Evolutionary conservation across 2,113 vertebrate species (phyloP), one percentile per base, ranked within the genome.

Genomic region (Amia ocellicauda): DNA sequence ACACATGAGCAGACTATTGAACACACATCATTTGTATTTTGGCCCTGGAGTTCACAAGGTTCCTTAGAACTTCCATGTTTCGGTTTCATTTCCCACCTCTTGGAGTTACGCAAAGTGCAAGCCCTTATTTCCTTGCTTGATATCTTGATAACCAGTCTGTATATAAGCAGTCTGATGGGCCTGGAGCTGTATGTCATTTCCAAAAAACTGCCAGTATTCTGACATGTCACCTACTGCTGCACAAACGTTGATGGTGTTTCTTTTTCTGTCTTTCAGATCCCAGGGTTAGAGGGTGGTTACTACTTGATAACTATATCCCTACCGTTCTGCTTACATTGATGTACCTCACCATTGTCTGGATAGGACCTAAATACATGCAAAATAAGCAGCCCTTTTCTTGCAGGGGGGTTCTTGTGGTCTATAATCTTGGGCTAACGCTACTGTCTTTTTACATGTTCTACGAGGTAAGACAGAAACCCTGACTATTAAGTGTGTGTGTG

Each of bases 381-480:
- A 88, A 90, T 58, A 90, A 85, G 68, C 88, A 89, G 36, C 89
- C 97, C 0, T 88, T 90, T 73, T 92, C 93, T 10, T 94, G 91
- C 89, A 88, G 91, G 74, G 84, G 89, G 7, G 63, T 94, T 78
- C 79, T 99, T 72, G 88, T 98, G 76, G 29, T 94, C 61, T 98
- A 98, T 84, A 99, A 99, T 82, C 82, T 94, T 60, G 91, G 89
- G 74, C 88, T 98, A 57, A 98, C 93, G 0, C 74, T 95, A 63
- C 86, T 99, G 72, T 99, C 97, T 36, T 78, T 97, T 47, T 97
- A 94, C 84, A 97, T 99, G 95, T 95, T 95, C 82, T 92, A 80
- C 73, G 93, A 98, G 96, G 96, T 98, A 91, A 74, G 90, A 36
- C 29, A 53, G 23, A n/a, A 36, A 53, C 42, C 14, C 5, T 36